Evolutionary conservation across 1,140 invertebrate genomes (phyloP).

Genomic region (Dermatophagoides farinae): DNA sequence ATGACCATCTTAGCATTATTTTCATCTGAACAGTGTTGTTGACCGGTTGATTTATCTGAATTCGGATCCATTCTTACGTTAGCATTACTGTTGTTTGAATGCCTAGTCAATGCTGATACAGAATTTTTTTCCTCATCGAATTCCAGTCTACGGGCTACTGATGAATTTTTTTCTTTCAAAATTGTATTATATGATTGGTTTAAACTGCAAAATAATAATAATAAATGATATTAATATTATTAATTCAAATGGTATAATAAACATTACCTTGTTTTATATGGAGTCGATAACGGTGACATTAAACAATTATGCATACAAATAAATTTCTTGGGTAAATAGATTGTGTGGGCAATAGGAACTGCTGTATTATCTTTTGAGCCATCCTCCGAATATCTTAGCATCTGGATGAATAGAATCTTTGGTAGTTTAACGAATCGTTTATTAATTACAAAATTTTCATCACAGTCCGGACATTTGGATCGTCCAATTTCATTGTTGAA

Average conservation of each 20-base stretch:
- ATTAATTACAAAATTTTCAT: background rate
- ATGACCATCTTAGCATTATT: no score
- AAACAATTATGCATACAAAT: background rate
- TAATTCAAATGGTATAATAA: background rate
- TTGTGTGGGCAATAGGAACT: background rate
- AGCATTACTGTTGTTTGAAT: no score
- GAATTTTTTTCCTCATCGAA: background rate
- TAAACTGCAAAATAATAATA: background rate
- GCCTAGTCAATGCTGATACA: background rate
- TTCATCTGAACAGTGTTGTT: no score
- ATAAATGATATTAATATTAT: background rate
- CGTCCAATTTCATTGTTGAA: background rate
- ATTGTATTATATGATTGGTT: background rate
- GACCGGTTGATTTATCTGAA: no score
- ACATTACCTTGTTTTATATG: constrained; percentile 3
- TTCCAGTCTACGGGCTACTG: background rate
- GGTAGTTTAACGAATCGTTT: constrained; percentile 2
- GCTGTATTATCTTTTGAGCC: background rate
- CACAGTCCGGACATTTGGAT: background rate
- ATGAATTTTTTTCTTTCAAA: background rate
- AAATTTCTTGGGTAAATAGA: background rate
- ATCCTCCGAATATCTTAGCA: background rate
- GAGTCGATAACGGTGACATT: background rate
- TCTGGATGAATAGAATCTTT: constrained; percentile 1
- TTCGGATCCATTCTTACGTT: no score